Evolutionary conservation across 35 echinoderm and acorn worm genomes (phyloP).

Genomic region (Nesometra sesokonis): DNA sequence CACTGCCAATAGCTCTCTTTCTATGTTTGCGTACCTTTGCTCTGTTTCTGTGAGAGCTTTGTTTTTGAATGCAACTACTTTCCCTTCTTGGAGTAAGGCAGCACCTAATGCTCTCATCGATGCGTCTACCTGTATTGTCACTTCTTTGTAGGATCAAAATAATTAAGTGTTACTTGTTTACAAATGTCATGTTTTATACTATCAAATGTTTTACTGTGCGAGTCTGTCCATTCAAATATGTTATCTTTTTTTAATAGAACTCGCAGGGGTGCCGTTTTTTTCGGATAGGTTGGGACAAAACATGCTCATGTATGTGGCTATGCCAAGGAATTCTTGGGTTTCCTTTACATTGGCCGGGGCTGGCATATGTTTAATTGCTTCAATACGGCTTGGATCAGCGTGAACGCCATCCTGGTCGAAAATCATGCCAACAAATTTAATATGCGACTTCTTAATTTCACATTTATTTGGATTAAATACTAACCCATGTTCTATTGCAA

Average conservation of each 20-base stretch:
- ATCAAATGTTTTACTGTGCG: constrained; percentile 10
- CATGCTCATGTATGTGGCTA: constrained; percentile 8
- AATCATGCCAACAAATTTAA: not conserved
- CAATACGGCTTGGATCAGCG: not conserved
- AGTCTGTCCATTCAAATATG: constrained; percentile 8
- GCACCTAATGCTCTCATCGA: constrained; percentile 26
- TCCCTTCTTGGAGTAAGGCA: constrained; percentile 13
- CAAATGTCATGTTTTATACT: constrained; percentile 26
- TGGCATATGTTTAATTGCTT: not conserved
- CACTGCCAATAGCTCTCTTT: not conserved
- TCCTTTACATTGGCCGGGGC: not conserved
- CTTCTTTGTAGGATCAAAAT: constrained; percentile 35
- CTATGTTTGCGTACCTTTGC: constrained; percentile 9
- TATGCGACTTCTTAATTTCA: constrained; percentile 6
- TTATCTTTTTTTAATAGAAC: constrained; percentile 12
- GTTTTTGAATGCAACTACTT: constrained; percentile 17
- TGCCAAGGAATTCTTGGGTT: constrained; percentile 16
- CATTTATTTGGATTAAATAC: constrained; percentile 1
- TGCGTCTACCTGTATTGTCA: constrained; percentile 26
- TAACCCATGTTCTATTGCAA: not conserved
- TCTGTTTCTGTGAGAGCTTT: constrained; percentile 30
- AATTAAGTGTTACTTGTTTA: constrained; percentile 28
- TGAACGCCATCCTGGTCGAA: not conserved
- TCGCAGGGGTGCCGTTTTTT: constrained; percentile 17
- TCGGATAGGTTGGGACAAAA: constrained; percentile 3